phyloP scores from a whole-genome alignment of 2,797 vertebrate genomes.

The Brotula barbata region DNA sequence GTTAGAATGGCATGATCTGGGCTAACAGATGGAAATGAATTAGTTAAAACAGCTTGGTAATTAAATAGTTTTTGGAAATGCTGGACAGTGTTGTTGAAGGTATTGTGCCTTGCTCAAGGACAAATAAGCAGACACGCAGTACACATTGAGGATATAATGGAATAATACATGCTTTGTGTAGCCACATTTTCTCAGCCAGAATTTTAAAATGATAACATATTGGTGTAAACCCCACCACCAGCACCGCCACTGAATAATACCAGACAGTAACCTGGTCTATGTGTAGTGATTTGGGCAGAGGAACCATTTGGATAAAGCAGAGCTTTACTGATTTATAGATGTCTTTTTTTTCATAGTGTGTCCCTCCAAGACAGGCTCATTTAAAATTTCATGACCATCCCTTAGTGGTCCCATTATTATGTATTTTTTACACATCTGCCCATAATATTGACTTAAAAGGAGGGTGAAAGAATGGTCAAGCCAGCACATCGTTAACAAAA shows the following conservation, averaged over 20 bases:
- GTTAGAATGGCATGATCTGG: slow-evolving; percentile 34
- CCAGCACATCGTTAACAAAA: slow-evolving; percentile 74
- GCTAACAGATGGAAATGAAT: slow-evolving; percentile 14
- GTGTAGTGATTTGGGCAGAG: background rate
- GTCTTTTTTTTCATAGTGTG: slow-evolving; percentile 61
- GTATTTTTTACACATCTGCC: slow-evolving; percentile 71
- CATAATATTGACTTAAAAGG: slow-evolving; percentile 70
- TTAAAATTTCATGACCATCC: slow-evolving; percentile 73
- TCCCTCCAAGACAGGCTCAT: slow-evolving; percentile 69
- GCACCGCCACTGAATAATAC: too few species aligned
- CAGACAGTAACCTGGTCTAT: too few species aligned
- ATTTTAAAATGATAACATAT: slow-evolving; percentile 13
- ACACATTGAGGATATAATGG: background rate
- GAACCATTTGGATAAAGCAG: slow-evolving; percentile 32
- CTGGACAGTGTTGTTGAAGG: background rate
- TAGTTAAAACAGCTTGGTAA: slow-evolving; percentile 11
- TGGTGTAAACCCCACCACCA: too few species aligned
- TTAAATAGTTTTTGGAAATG: slow-evolving; percentile 7
- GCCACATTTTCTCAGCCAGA: slow-evolving; percentile 13
- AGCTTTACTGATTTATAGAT: slow-evolving; percentile 51
- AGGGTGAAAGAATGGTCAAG: slow-evolving; percentile 71
- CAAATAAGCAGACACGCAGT: slow-evolving; percentile 9
- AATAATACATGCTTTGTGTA: slow-evolving; percentile 3
- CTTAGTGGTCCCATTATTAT: slow-evolving; percentile 73
- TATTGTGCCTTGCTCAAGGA: background rate